These are phyloP conservation scores for Lepas anatifera DNA, from an alignment of 2,888 invertebrate species.

Conservation along the genomic window DNA sequence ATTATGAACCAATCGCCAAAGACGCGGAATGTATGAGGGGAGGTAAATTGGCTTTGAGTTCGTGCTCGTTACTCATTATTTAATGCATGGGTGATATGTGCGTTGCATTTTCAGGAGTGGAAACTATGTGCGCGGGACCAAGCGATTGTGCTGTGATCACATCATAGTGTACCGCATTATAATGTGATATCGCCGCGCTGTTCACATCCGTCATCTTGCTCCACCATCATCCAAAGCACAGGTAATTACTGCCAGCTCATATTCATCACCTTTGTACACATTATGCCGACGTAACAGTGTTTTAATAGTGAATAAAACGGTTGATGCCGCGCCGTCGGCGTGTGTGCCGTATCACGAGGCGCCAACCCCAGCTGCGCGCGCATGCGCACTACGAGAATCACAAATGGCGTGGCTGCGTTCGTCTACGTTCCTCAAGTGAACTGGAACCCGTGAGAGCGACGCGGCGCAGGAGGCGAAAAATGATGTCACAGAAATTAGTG, in stretches of 20 bases:
- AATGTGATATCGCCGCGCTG: no score
- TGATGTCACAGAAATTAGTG: not conserved
- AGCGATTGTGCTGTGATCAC: no score
- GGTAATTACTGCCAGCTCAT: not conserved
- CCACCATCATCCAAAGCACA: not conserved
- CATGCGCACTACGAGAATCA: not conserved
- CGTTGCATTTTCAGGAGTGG: no score
- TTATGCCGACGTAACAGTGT: constrained; percentile 8
- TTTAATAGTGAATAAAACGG: constrained; percentile 12
- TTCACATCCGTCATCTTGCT: no score
- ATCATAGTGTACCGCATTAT: no score
- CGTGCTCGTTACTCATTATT: no score
- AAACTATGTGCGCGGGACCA: no score
- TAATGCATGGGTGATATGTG: no score
- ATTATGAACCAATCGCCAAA: no score
- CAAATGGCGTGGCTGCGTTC: not conserved
- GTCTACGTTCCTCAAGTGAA: not conserved
- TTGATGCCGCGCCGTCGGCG: not conserved
- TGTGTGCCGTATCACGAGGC: not conserved
- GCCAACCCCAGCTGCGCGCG: not conserved
- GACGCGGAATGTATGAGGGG: no score
- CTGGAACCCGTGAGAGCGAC: not conserved
- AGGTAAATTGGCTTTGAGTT: no score
- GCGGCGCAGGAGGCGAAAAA: not conserved
- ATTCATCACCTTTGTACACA: constrained; percentile 11